These are phyloP conservation scores for Amphiprion percula DNA, from an alignment of 2,113 vertebrate species.

Conservation along the genomic window DNA sequence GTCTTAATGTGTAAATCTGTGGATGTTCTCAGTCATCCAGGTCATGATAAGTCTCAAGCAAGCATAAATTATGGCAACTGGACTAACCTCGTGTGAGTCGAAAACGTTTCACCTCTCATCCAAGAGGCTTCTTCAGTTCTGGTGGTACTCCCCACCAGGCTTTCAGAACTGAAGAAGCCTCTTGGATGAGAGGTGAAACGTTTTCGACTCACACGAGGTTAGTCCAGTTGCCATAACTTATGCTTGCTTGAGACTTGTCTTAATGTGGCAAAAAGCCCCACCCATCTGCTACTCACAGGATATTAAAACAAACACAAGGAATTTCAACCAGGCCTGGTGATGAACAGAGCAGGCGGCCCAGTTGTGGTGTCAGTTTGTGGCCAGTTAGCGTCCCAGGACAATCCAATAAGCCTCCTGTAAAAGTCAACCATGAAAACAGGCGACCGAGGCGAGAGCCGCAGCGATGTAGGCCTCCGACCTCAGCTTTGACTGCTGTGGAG, in stretches of 20 bases:
- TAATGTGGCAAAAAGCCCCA: conserved; percentile 33
- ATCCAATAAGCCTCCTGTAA: conserved; percentile 51
- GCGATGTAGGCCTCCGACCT: conserved; percentile 23
- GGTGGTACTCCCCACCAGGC: no score
- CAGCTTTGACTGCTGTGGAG: conserved; percentile 26
- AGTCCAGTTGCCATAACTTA: no score
- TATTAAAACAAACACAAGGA: conserved; percentile 39
- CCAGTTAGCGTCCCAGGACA: conserved; percentile 32
- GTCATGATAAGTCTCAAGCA: no score
- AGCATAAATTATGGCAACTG: no score
- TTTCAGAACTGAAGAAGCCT: no score
- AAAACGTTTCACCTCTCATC: no score
- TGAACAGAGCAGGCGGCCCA: conserved; percentile 15
- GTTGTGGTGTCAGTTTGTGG: conserved; percentile 49
- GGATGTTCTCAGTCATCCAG: no score
- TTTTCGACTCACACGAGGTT: no score
- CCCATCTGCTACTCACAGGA: conserved; percentile 18
- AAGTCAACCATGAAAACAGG: conserved; percentile 32
- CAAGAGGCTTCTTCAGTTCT: no score
- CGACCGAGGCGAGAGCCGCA: conserved; percentile 3
- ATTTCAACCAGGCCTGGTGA: not conserved
- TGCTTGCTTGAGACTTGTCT: no score
- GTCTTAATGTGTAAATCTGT: conserved; percentile 41
- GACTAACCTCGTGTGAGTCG: no score
- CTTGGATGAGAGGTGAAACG: no score